phyloP scores from a whole-genome alignment of 2,888 invertebrate species.

The Colostygia pectinataria region DNA sequence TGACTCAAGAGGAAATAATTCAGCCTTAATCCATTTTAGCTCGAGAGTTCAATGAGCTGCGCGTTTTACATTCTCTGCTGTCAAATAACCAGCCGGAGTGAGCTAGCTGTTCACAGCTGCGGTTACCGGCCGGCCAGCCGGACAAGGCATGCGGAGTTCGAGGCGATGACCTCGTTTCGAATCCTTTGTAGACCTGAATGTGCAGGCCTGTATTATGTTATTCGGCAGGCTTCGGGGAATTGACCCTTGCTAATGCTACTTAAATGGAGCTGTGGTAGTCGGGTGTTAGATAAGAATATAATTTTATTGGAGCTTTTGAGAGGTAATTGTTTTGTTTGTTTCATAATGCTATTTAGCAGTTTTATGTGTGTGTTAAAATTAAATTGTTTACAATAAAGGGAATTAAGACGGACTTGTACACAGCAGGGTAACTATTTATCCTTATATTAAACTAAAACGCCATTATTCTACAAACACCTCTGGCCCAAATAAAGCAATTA shows the following conservation, averaged over 20 bases:
- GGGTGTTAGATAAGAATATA: constrained; percentile 9
- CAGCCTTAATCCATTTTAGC: background rate
- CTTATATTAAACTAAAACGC: too few species aligned
- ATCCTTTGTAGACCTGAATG: constrained; percentile 34
- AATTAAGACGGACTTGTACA: too few species aligned
- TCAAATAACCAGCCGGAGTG: background rate
- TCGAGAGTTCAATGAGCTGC: background rate
- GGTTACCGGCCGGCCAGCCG: constrained; percentile 5
- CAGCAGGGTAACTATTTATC: too few species aligned
- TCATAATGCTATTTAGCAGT: background rate
- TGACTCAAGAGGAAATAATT: background rate
- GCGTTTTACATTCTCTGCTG: background rate
- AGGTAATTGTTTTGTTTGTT: constrained; percentile 4
- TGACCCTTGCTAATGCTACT: constrained; percentile 25
- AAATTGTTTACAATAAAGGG: too few species aligned
- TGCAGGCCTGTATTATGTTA: constrained; percentile 30
- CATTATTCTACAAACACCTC: background rate
- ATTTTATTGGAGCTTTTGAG: constrained; percentile 11
- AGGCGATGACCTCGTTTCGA: constrained; percentile 31
- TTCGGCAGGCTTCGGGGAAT: constrained; percentile 25
- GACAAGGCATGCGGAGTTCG: constrained; percentile 27
- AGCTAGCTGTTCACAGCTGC: constrained; percentile 8
- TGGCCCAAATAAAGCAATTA: constrained; percentile 26
- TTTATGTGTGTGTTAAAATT: too few species aligned
- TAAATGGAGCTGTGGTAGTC: constrained; percentile 16